Evolutionary conservation across 2,113 vertebrate species (phyloP).

Genomic region (Tachuris rubrigastra): DNA sequence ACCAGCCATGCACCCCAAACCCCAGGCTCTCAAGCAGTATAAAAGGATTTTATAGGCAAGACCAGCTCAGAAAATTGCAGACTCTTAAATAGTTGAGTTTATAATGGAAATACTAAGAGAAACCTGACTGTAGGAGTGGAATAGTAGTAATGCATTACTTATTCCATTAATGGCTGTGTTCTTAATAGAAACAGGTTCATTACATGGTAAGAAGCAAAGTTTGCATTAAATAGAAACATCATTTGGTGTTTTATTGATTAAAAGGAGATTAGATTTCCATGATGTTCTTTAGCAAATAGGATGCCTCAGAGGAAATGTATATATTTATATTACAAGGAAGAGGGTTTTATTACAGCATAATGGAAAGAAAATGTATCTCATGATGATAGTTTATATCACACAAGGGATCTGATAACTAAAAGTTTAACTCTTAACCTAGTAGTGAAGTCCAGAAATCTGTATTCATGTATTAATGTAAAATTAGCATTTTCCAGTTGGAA

Average conservation of each 20-base stretch:
- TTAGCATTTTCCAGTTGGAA: not conserved
- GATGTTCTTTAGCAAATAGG: constrained; percentile 71
- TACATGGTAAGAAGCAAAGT: constrained; percentile 70
- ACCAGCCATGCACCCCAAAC: not conserved
- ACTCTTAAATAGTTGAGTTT: constrained; percentile 26
- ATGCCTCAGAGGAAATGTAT: constrained; percentile 70
- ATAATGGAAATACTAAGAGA: constrained; percentile 49
- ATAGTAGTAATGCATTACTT: constrained; percentile 63
- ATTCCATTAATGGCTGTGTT: constrained; percentile 64
- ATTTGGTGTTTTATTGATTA: constrained; percentile 75
- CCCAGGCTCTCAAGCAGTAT: not conserved
- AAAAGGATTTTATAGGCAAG: constrained; percentile 42
- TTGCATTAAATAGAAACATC: constrained; percentile 76
- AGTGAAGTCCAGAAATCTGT: constrained; percentile 17
- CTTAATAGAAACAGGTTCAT: constrained; percentile 74
- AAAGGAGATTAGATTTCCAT: constrained; percentile 74
- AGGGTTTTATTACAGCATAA: constrained; percentile 70
- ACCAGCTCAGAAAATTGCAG: constrained; percentile 18
- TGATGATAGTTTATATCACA: constrained; percentile 71
- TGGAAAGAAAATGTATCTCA: constrained; percentile 73
- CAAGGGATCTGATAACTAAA: constrained; percentile 61
- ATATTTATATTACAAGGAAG: constrained; percentile 72
- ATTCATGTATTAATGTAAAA: not conserved
- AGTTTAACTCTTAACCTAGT: constrained; percentile 64
- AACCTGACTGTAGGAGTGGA: constrained; percentile 33